A percentile compares a stretch with the other conserved stretches of the same genome.
Evolutionary conservation across 2,888 invertebrate genomes (phyloP).

Genomic region (Magallana nippona): DNA sequence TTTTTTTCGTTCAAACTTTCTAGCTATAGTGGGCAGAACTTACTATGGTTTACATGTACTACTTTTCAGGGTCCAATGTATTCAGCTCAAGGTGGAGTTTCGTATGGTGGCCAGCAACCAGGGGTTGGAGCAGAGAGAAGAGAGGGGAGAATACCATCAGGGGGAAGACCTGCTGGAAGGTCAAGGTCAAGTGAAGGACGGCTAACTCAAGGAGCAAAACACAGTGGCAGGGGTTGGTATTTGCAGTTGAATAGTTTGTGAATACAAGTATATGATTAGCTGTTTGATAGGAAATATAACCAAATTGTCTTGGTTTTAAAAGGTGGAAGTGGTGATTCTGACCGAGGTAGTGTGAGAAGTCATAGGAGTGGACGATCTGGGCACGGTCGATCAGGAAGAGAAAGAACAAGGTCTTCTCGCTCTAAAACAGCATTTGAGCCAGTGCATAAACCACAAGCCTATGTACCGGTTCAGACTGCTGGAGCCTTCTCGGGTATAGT

Average conservation of each 20-base stretch:
- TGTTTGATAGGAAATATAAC: background rate
- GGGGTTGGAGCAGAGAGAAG: conserved; percentile 62
- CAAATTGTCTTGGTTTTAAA: background rate
- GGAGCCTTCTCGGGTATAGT: conserved; percentile 45
- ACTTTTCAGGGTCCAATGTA: background rate
- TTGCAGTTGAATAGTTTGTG: background rate
- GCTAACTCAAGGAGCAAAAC: background rate
- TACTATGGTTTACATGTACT: too few relatives aligned
- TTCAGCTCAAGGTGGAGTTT: conserved; percentile 10
- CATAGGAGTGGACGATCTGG: conserved; percentile 51
- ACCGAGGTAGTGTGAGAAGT: conserved; percentile 55
- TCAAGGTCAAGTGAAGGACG: conserved; percentile 57
- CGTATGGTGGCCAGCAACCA: conserved; percentile 2
- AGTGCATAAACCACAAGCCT: conserved; percentile 63
- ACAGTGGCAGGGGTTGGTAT: conserved; percentile 32
- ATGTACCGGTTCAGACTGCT: conserved; percentile 58
- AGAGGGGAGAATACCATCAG: conserved; percentile 64
- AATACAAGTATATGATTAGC: background rate
- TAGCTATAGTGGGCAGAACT: too few relatives aligned
- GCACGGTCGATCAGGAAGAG: conserved; percentile 47
- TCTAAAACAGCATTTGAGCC: conserved; percentile 68
- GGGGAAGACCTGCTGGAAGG: conserved; percentile 58
- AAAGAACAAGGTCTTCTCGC: conserved; percentile 46
- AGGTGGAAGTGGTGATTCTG: conserved; percentile 54
- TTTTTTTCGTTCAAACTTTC: too few relatives aligned